Percentiles rank a stretch among this genome's conserved stretches.
phyloP scores from a whole-genome alignment of 2,888 invertebrate species.

The Melolontha melolontha region DNA sequence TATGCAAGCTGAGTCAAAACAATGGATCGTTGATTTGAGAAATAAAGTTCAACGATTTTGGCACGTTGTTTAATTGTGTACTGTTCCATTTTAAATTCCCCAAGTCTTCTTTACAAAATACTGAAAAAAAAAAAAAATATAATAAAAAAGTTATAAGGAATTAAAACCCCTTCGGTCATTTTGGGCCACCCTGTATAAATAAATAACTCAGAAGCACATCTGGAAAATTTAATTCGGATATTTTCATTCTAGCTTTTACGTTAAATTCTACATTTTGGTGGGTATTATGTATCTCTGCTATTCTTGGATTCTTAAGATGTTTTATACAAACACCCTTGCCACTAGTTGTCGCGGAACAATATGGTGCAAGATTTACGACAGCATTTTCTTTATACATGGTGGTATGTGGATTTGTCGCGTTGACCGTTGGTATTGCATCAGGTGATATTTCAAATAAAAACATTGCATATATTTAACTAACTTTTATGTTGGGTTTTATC shows the following conservation, averaged over 20 bases:
- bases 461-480: constrained; percentile 61
- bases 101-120: no score
- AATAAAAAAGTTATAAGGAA: no score
- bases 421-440: constrained; percentile 76
- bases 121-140: no score
- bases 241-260: constrained; percentile 69
- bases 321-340: constrained; percentile 79
- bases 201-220: no score
- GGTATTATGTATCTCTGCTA: constrained; percentile 71
- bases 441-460: constrained; percentile 64
- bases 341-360: constrained; percentile 77
- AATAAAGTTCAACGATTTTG: no score
- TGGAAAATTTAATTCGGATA: not conserved
- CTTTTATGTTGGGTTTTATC: constrained; percentile 58
- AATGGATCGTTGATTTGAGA: no score
- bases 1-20: no score
- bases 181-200: no score
- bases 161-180: no score
- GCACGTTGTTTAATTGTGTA: no score
- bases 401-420: constrained; percentile 76
- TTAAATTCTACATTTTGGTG: constrained; percentile 70
- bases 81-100: no score
- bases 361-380: constrained; percentile 77
- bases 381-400: constrained; percentile 81
- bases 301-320: constrained; percentile 77